phyloP scores from a whole-genome alignment of 2,113 vertebrate species.

The Chaetodon auriga region DNA sequence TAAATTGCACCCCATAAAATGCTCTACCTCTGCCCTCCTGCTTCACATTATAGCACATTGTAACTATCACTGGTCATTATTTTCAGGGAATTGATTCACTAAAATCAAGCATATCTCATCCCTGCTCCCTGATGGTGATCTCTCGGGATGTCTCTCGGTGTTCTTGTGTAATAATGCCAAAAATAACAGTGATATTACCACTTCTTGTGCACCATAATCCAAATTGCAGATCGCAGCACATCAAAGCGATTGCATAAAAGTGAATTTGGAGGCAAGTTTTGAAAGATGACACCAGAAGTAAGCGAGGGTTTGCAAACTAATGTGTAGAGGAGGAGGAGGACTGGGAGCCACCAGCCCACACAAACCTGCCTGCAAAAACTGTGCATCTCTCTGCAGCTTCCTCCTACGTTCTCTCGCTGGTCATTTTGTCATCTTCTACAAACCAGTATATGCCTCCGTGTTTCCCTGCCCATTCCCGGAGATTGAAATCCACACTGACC shows the following conservation, averaged over 20 bases:
- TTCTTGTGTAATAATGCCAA: constrained; percentile 15
- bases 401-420: constrained; percentile 71
- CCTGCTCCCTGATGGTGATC: background rate
- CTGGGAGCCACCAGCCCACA: constrained; percentile 78
- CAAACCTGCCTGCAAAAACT: constrained; percentile 63
- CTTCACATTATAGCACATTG: background rate
- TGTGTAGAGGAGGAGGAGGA: constrained; percentile 74
- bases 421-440: constrained; percentile 70
- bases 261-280: constrained; percentile 50
- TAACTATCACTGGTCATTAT: background rate
- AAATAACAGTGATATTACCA: constrained; percentile 16
- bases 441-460: constrained; percentile 51
- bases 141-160: constrained; percentile 17
- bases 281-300: constrained; percentile 66
- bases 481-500: constrained; percentile 35
- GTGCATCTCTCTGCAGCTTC: constrained; percentile 59
- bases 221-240: constrained; percentile 39
- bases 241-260: constrained; percentile 63
- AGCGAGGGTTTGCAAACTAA: constrained; percentile 71
- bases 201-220: constrained; percentile 18
- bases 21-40: constrained; percentile 2
- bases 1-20: background rate
- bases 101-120: background rate
- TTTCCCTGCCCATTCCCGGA: constrained; percentile 41
- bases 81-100: background rate